Conservation (phyloP, 2,888 invertebrate species). For the Acanthosepion pharaonis region DNA sequence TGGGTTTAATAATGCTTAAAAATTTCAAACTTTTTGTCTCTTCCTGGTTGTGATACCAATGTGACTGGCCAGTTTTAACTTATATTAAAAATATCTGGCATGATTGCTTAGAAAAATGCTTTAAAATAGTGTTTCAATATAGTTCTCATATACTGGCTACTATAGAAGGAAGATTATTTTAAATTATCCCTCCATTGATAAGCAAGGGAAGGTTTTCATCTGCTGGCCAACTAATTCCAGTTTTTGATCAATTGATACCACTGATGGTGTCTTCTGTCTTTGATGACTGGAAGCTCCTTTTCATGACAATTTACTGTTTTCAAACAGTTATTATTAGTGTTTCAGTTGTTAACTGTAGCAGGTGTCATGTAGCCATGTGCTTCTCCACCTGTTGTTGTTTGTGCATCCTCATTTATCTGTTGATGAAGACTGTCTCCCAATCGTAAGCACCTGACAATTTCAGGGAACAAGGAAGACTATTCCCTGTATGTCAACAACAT, state of each 20-base stretch:
- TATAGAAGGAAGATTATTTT: background rate
- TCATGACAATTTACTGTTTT: conserved; percentile 25
- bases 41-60: background rate
- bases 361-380: background rate
- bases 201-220: conserved; percentile 16
- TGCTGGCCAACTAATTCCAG: conserved; percentile 42
- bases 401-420: conserved; percentile 39
- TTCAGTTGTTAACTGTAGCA: background rate
- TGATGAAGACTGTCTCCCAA: conserved; percentile 46
- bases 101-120: background rate
- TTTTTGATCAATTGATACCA: conserved; percentile 39
- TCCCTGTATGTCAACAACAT: conserved; percentile 48
- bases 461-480: conserved; percentile 47
- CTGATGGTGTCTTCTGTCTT: background rate
- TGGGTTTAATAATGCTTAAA: background rate
- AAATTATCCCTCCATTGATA: background rate
- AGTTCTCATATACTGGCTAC: background rate
- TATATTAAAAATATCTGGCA: background rate
- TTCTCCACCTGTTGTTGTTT: conserved; percentile 37
- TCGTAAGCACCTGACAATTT: conserved; percentile 47
- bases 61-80: background rate
- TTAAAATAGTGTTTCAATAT: background rate
- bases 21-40: background rate
- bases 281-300: background rate
- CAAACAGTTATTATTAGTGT: background rate